Percentiles rank a stretch among this genome's conserved stretches.
phyloP scores from a whole-genome alignment of 2,888 invertebrate species.

The Troides oblongomaculatus region DNA sequence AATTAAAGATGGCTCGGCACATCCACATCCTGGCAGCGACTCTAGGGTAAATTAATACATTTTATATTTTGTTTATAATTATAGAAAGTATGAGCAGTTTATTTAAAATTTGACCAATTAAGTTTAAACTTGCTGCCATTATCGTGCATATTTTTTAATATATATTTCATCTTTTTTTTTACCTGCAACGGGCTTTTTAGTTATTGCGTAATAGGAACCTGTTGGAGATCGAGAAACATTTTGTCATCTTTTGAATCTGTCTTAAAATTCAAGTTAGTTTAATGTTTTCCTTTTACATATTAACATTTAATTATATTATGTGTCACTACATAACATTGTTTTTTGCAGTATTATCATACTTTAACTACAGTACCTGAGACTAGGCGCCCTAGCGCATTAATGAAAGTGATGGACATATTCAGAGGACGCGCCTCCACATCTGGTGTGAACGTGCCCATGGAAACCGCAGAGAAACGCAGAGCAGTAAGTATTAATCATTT shows the following conservation, averaged over 20 bases:
- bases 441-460: constrained; percentile 43
- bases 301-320: too few species aligned
- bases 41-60: constrained; percentile 52
- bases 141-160: too few species aligned
- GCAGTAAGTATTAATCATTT: constrained; percentile 50
- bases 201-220: too few species aligned
- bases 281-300: too few species aligned
- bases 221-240: neutral
- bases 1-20: constrained; percentile 83
- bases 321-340: neutral
- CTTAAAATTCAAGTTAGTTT: too few species aligned
- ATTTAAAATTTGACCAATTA: too few species aligned
- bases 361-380: constrained; percentile 78
- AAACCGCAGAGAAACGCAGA: constrained; percentile 55
- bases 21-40: constrained; percentile 83
- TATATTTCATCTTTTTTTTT: too few species aligned
- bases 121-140: too few species aligned
- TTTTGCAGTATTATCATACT: constrained; percentile 84
- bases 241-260: too few species aligned
- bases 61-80: neutral
- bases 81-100: too few species aligned
- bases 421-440: constrained; percentile 75
- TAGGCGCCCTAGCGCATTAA: constrained; percentile 88
- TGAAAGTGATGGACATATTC: constrained; percentile 95
- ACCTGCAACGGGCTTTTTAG: too few species aligned